These are phyloP conservation scores for Yponomeuta evonymella DNA, from an alignment of 2,888 invertebrate genomes.

Conservation along the genomic window DNA sequence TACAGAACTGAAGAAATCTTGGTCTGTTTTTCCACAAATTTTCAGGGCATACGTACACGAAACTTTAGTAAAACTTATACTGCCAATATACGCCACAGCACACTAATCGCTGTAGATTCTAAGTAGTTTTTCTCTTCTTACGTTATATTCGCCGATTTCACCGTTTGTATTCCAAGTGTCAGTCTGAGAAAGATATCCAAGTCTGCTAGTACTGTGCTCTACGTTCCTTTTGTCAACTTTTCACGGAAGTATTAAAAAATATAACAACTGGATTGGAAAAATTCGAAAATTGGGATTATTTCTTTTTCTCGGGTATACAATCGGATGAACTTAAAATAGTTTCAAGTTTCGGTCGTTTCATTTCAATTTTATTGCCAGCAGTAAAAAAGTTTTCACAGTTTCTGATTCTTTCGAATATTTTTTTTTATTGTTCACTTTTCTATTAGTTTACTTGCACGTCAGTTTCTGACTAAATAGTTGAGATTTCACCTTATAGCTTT, in stretches of 20 bases:
- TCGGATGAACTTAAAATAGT: slow-evolving; percentile 31
- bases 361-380: slow-evolving; percentile 3
- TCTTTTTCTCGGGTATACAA: slow-evolving; percentile 36
- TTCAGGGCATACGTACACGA: no score
- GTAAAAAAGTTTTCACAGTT: slow-evolving; percentile 5
- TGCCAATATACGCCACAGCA: no score
- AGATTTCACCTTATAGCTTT: no score
- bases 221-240: slow-evolving; percentile 17
- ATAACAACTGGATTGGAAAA: slow-evolving; percentile 37
- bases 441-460: neutral
- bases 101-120: no score
- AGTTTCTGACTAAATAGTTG: neutral
- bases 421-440: neutral
- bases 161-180: neutral
- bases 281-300: slow-evolving; percentile 28
- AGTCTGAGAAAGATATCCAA: neutral
- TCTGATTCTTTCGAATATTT: neutral
- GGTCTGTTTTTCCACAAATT: no score
- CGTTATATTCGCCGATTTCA: neutral
- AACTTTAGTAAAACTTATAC: no score
- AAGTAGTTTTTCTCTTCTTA: no score
- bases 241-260: slow-evolving; percentile 49
- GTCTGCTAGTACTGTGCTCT: neutral
- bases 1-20: no score
- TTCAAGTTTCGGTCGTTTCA: slow-evolving; percentile 31